Base-by-base conservation (phyloP, 2,797 vertebrate species). In the Protosalanx chinensis region DNA sequence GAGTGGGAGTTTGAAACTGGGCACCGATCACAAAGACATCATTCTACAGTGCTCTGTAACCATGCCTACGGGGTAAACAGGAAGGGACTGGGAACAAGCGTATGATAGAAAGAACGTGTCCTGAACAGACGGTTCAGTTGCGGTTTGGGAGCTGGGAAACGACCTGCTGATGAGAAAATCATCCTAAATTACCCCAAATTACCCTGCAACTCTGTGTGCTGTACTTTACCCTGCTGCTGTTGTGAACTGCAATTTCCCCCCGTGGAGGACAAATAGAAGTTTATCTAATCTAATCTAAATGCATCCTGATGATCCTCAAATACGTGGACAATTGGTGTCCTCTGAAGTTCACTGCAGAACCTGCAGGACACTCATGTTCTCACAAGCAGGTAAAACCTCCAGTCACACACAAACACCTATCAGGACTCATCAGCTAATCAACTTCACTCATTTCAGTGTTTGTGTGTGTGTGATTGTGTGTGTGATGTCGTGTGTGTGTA, bases 41-140 rank as follows among this genome's bases (percentile, higher is more conserved):
- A 76, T 71, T 67, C 66, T 66, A 20, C 64, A 27, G 32, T 16
- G 16, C 33, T 35, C 37, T 57, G 72, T 68, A 76, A 67, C 75
- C 75, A 79, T 83, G 78, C 67, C 74, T 32, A 77, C 72, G 29
- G 56, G 59, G 72, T 71, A 77, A 80, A 81, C 71, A 80, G 7
- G 18, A 58, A 41, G 46, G 30, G 20, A 46, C 20, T 16, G 18
- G 32, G 29, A 13, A 29, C 32, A 3, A 70, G 56, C 29, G 61
- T 62, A 67, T 70, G 67, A 57, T 51, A 71, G 56, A 75, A 27
- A 30, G 68, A 33, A 27, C 4, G 49, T 60, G 12, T 49, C 53
- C 12, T 49, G 16, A 61, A 15, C 20, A 41, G 16, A 15, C 29
- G 4, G 13, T 13, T 63, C 6, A 6, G 61, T 18, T 29, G 37